phyloP scores from a whole-genome alignment of 2,888 invertebrate species.

The Belgica antarctica region DNA sequence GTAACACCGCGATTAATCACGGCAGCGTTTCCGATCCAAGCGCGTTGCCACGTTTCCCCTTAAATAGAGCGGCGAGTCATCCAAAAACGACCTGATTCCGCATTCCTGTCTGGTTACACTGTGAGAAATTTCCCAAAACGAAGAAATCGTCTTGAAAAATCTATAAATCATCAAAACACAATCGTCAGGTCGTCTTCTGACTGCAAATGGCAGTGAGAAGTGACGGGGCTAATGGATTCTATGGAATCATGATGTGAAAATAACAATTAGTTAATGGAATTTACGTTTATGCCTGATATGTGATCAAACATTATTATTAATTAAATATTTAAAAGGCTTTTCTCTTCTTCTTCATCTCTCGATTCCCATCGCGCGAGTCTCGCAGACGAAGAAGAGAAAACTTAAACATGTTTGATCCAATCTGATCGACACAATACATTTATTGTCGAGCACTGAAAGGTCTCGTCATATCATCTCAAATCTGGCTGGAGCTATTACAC shows the following conservation, averaged over 20 bases:
- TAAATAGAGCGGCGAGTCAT: background rate
- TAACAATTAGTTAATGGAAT: conserved; percentile 41
- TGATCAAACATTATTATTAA: conserved; percentile 43
- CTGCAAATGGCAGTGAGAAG: conserved; percentile 7
- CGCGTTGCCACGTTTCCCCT: background rate
- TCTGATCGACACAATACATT: conserved; percentile 26
- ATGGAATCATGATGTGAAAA: conserved; percentile 40
- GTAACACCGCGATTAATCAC: no score
- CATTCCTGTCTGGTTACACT: background rate
- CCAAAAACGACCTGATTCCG: background rate
- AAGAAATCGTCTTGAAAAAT: conserved; percentile 11
- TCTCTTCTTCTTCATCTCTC: background rate
- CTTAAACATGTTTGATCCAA: conserved; percentile 32
- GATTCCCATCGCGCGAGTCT: background rate
- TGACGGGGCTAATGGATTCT: conserved; percentile 43
- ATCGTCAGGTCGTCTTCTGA: background rate
- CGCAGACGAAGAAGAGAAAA: conserved; percentile 6
- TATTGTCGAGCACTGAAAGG: conserved; percentile 36
- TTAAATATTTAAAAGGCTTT: conserved; percentile 42
- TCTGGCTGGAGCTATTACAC: background rate
- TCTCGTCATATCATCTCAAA: conserved; percentile 43
- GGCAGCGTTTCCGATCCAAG: background rate
- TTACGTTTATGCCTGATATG: conserved; percentile 32
- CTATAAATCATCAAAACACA: conserved; percentile 28
- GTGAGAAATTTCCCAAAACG: background rate